Evolutionary conservation across 2,113 vertebrate species (phyloP).

Genomic region (Tragelaphus imberbis): DNA sequence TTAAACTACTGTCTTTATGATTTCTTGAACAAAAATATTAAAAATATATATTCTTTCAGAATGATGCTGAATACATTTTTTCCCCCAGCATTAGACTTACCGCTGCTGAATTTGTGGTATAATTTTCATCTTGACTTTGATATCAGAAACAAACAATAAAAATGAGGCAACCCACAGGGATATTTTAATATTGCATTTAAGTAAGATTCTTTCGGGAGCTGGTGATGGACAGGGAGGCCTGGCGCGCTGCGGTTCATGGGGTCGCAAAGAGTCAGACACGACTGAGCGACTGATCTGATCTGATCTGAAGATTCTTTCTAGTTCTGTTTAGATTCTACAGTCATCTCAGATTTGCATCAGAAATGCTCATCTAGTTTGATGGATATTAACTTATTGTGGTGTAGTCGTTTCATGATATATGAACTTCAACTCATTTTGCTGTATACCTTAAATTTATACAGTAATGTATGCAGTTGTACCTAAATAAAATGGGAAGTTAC

Average conservation of each 20-base stretch:
- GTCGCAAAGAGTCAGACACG: too few species aligned
- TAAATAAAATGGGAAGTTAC: neutral
- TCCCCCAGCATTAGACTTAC: neutral
- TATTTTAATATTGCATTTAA: neutral
- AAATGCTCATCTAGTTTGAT: neutral
- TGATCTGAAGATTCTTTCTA: neutral
- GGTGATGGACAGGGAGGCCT: too few species aligned
- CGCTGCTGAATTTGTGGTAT: neutral
- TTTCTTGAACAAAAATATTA: conserved; percentile 13
- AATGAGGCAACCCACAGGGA: neutral
- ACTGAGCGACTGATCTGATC: too few species aligned
- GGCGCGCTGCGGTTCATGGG: too few species aligned
- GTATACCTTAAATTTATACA: neutral
- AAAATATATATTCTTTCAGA: neutral
- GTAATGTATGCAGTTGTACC: neutral
- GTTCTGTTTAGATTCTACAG: neutral
- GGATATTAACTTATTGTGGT: neutral
- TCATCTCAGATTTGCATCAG: neutral
- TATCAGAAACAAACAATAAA: conserved; percentile 10
- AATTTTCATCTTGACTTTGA: conserved; percentile 31
- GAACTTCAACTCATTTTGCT: neutral
- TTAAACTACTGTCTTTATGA: neutral
- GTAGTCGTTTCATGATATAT: neutral
- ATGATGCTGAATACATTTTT: neutral
- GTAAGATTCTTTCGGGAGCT: too few species aligned